Base-by-base conservation (phyloP, 2,888 invertebrate species). In the Diploptera punctata region DNA sequence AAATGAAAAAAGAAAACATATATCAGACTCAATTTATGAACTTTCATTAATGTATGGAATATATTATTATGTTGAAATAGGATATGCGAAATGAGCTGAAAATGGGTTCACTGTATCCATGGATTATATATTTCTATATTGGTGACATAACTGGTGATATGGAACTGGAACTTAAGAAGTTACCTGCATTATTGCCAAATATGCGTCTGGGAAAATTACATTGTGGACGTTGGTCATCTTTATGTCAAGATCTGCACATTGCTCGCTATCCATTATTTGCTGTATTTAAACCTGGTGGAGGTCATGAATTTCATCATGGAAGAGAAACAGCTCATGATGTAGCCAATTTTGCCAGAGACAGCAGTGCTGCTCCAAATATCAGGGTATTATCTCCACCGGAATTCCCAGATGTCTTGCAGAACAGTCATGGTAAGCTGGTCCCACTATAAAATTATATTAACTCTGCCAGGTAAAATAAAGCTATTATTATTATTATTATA, bases 291-390 rank as follows among this genome's bases (percentile, higher is more conserved):
- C 82, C 84, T 1, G 90, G 90, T 24, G 93, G 94, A 2, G 91
- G 89, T 0, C 91, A 92, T 81, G 94, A 95, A 79, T 83, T 91
- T 16, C 87, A 90, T 80, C 89, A 91, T 80, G 92, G 91, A 78
- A 82, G 89, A 76, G 84, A 84, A 73, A 85, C 85, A 10, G 84
- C 88, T 1, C 84, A 87, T 76, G 87, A 88, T 77, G 81, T 88
- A 60, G 85, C 86, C 1, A 85, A 86, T n/a, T 93, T 93, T 82
- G 89, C 89, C 13, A 83, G 85, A 72, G 90, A 90, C 78, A 88
- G 89, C 77, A 81, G 85, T 9, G 82, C 83, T 78, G 85, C 88
- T 1, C 83, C 84, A 2, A 87, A 87, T 76, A 83, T 92, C 33
- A 88, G 89, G 77, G 87, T 90, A 1, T 80, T 92, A 16, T 88